phyloP scores from a whole-genome alignment of 2,797 vertebrate species.

The Glyptemys insculpta region DNA sequence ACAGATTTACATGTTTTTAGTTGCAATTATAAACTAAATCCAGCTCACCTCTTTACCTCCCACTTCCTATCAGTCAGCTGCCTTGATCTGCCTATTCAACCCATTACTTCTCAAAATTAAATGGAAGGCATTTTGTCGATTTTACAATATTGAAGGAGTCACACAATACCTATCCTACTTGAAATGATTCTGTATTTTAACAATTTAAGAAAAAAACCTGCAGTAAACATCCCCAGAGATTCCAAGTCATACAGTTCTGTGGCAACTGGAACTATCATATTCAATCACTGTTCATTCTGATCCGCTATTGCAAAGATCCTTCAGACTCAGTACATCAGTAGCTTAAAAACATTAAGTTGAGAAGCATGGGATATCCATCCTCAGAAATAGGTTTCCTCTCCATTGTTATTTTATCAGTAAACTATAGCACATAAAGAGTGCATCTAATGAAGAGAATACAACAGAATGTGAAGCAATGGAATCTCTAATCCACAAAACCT shows the following conservation, averaged over 20 bases:
- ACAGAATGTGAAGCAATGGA: neutral
- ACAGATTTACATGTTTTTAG: neutral
- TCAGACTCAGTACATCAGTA: neutral
- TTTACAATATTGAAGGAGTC: slow-evolving; percentile 43
- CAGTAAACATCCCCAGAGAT: slow-evolving; percentile 23
- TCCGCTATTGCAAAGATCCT: slow-evolving; percentile 34
- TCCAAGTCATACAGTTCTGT: neutral
- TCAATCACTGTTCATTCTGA: slow-evolving; percentile 44
- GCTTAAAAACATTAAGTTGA: slow-evolving; percentile 10
- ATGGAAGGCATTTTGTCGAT: slow-evolving; percentile 10
- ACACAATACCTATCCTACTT: slow-evolving; percentile 21
- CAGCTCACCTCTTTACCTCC: neutral
- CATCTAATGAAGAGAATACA: neutral
- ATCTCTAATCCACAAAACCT: neutral
- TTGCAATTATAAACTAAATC: neutral
- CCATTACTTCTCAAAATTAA: neutral
- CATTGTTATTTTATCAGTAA: neutral
- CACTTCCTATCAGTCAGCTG: neutral
- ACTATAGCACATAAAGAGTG: neutral
- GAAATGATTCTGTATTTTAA: slow-evolving; percentile 54
- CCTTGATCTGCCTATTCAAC: neutral
- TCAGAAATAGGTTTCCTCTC: neutral
- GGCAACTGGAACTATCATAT: neutral
- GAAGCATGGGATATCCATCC: neutral
- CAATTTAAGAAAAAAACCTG: slow-evolving; percentile 40